Evolutionary conservation across 2,113 vertebrate species (phyloP).

Genomic region (Syngnathoides biaculeatus): DNA sequence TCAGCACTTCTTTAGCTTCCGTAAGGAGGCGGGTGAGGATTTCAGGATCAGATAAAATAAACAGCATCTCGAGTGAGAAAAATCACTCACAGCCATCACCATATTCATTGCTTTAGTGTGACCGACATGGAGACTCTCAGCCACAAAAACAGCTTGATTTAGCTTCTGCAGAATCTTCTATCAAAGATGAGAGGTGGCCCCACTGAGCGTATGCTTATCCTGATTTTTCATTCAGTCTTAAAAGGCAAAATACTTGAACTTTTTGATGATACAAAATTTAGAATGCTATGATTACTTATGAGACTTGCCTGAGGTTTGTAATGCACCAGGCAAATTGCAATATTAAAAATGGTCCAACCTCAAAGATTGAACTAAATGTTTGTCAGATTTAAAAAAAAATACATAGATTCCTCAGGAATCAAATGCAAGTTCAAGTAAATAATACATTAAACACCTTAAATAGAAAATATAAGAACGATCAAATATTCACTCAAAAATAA

Average conservation of each 20-base stretch:
- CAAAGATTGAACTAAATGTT: background rate
- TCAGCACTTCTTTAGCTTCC: constrained; percentile 43
- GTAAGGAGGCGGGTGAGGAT: constrained; percentile 1
- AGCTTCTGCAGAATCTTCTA: constrained; percentile 20
- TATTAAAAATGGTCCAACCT: background rate
- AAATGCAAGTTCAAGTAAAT: no score
- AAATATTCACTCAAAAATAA: no score
- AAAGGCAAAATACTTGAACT: constrained; percentile 1
- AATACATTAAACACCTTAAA: no score
- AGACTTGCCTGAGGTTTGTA: background rate
- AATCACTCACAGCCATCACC: constrained; percentile 61
- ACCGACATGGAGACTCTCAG: constrained; percentile 14
- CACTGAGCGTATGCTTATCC: constrained; percentile 22
- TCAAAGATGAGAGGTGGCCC: constrained; percentile 18
- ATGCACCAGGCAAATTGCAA: background rate
- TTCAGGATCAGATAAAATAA: constrained; percentile 51
- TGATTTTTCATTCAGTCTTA: constrained; percentile 11
- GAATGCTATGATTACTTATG: constrained; percentile 7
- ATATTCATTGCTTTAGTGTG: constrained; percentile 61
- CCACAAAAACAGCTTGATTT: constrained; percentile 32
- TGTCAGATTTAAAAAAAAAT: no score
- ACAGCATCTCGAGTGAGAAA: constrained; percentile 36
- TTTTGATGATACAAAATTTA: constrained; percentile 17
- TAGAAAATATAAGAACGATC: no score
- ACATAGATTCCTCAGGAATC: no score